These are phyloP conservation scores for Umimayanthus chanpuru DNA, from an alignment of 92 coral and sea anemone species.

Conservation along the genomic window DNA sequence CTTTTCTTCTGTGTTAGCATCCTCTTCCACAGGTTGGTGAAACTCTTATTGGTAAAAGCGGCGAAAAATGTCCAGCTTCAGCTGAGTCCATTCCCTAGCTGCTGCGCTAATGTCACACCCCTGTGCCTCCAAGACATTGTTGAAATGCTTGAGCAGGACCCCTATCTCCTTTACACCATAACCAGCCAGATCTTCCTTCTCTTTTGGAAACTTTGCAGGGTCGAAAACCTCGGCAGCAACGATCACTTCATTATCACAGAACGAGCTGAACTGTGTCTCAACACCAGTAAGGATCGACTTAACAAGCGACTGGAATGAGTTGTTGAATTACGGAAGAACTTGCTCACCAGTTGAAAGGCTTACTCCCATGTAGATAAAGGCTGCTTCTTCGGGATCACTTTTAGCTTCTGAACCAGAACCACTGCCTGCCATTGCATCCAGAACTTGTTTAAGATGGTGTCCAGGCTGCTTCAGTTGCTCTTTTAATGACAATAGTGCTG, in stretches of 20 bases:
- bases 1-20: too few species aligned
- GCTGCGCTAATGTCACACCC: slow-evolving; percentile 11
- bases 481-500: slow-evolving; percentile 5
- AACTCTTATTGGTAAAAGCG: neutral
- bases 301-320: slow-evolving; percentile 5
- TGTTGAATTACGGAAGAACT: slow-evolving; percentile 22
- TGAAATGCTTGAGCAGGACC: slow-evolving; percentile 30
- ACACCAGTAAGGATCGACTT: slow-evolving; percentile 17
- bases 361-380: slow-evolving; percentile 14
- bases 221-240: slow-evolving; percentile 20
- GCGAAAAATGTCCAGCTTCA: slow-evolving; percentile 5
- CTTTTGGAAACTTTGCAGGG: slow-evolving; percentile 20
- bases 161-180: slow-evolving; percentile 40
- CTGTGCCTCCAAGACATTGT: slow-evolving; percentile 25
- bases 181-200: slow-evolving; percentile 30
- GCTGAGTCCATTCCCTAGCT: slow-evolving; percentile 28
- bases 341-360: slow-evolving; percentile 8
- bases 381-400: neutral
- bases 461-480: slow-evolving; percentile 25
- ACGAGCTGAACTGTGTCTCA: slow-evolving; percentile 16
- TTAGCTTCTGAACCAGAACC: neutral
- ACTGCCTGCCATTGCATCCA: slow-evolving; percentile 9
- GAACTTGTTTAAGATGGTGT: slow-evolving; percentile 9
- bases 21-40: too few species aligned
- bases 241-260: slow-evolving; percentile 30